Percentiles rank a stretch among this genome's conserved stretches.
These are phyloP conservation scores for Phenacoccus solenopsis DNA, from an alignment of 1,140 invertebrate genomes.

Conservation along the genomic window DNA sequence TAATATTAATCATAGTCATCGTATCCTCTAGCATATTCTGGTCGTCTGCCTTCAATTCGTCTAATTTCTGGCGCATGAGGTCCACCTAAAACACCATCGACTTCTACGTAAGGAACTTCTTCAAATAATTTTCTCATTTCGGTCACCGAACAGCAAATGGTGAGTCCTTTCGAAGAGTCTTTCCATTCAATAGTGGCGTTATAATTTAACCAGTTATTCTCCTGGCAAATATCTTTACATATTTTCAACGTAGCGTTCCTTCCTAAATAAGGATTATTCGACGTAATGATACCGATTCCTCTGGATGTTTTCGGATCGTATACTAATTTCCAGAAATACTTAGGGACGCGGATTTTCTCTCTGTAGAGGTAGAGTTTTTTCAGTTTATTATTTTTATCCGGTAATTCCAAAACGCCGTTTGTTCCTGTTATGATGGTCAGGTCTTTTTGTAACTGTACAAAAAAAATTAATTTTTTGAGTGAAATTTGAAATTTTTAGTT, in stretches of 20 bases:
- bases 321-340: constrained; percentile 26
- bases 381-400: constrained; percentile 14
- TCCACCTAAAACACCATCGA: background rate
- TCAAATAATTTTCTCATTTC: background rate
- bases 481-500: background rate
- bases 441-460: constrained; percentile 22
- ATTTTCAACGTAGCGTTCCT: constrained; percentile 19
- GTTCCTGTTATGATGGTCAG: constrained; percentile 26
- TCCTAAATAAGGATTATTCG: constrained; percentile 25
- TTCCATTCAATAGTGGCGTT: background rate
- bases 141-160: background rate
- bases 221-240: constrained; percentile 21
- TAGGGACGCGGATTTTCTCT: constrained; percentile 24
- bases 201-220: constrained; percentile 21
- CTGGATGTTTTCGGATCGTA: constrained; percentile 19
- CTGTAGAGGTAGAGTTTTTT: constrained; percentile 22
- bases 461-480: background rate
- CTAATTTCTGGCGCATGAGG: too few relatives aligned
- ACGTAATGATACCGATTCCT: constrained; percentile 24
- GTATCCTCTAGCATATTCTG: too few relatives aligned
- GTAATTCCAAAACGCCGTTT: constrained; percentile 22
- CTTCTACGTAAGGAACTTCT: background rate
- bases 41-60: too few relatives aligned
- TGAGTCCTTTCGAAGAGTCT: background rate
- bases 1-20: too few relatives aligned